phyloP scores from a whole-genome alignment of 1,140 invertebrate species.

The Papilio aristodemus region DNA sequence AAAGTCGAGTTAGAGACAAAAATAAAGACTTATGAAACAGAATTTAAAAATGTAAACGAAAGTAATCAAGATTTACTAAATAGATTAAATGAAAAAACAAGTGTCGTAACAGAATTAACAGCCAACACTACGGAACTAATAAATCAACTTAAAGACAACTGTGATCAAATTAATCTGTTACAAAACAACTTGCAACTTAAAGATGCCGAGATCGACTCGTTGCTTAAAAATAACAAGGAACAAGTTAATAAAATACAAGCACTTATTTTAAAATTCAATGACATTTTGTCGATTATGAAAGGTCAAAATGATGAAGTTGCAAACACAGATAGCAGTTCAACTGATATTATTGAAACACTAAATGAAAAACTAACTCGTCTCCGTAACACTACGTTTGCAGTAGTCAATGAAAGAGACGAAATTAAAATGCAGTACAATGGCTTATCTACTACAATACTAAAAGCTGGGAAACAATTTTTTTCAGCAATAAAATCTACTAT shows the following conservation, averaged over 20 bases:
- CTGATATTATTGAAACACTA: constrained; percentile 45
- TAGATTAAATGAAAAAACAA: constrained; percentile 40
- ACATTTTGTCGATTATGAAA: constrained; percentile 48
- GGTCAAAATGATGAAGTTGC: constrained; percentile 50
- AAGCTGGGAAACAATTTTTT: constrained; percentile 22
- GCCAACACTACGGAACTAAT: constrained; percentile 39
- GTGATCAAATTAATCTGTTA: constrained; percentile 44
- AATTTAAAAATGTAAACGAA: constrained; percentile 43
- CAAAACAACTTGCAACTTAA: constrained; percentile 48
- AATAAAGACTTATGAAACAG: constrained; percentile 36
- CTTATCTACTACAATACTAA: constrained; percentile 37
- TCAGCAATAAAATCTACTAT: constrained; percentile 12
- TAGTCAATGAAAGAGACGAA: constrained; percentile 45
- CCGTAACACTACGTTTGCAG: constrained; percentile 40
- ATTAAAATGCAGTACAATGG: constrained; percentile 37
- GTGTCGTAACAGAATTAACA: constrained; percentile 32
- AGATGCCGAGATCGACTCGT: constrained; percentile 42
- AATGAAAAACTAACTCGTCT: constrained; percentile 44
- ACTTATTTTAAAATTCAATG: constrained; percentile 48
- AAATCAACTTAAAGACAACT: constrained; percentile 41
- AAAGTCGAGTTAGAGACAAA: constrained; percentile 38
- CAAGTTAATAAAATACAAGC: constrained; percentile 46
- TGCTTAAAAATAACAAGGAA: constrained; percentile 43
- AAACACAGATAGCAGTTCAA: constrained; percentile 52
- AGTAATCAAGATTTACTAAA: constrained; percentile 40